These are phyloP conservation scores for Enoplolaimus lenunculus DNA, from an alignment of 2,888 invertebrate species.

Conservation along the genomic window DNA sequence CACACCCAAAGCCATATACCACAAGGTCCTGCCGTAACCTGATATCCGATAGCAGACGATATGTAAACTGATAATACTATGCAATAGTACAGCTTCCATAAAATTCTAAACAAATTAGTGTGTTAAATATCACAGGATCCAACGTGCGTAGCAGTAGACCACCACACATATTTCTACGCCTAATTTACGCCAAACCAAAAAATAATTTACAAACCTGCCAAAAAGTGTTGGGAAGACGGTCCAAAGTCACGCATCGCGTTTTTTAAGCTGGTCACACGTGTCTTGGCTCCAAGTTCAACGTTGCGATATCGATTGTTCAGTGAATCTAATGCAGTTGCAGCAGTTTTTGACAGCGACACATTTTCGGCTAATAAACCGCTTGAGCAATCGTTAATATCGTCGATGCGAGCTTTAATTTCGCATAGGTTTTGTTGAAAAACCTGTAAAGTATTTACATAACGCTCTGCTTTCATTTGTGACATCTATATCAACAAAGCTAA, in stretches of 20 bases:
- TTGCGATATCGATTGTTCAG: slow-evolving; percentile 27
- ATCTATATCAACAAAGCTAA: too few species aligned
- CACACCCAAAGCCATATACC: too few species aligned
- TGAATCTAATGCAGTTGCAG: slow-evolving; percentile 14
- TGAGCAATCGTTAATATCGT: slow-evolving; percentile 61
- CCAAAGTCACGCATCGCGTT: slow-evolving; percentile 37
- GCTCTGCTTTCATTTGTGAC: too few species aligned
- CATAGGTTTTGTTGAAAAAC: slow-evolving; percentile 59
- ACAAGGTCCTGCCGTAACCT: too few species aligned
- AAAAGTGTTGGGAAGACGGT: slow-evolving; percentile 39
- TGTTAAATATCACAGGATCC: too few species aligned
- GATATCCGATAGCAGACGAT: too few species aligned
- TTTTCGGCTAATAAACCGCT: slow-evolving; percentile 57
- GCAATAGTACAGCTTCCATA: too few species aligned
- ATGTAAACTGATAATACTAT: too few species aligned
- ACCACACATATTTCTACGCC: too few species aligned
- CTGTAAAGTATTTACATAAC: slow-evolving; percentile 45
- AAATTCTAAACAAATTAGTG: too few species aligned
- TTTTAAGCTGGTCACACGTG: slow-evolving; percentile 33
- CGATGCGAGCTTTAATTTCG: slow-evolving; percentile 56
- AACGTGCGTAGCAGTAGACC: too few species aligned
- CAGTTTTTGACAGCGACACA: slow-evolving; percentile 53
- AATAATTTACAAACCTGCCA: slow-evolving; percentile 31
- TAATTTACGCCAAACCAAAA: too few species aligned
- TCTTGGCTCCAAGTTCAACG: slow-evolving; percentile 31